These are phyloP conservation scores for Operophtera brumata DNA, from an alignment of 2,888 invertebrate species.

Conservation along the genomic window DNA sequence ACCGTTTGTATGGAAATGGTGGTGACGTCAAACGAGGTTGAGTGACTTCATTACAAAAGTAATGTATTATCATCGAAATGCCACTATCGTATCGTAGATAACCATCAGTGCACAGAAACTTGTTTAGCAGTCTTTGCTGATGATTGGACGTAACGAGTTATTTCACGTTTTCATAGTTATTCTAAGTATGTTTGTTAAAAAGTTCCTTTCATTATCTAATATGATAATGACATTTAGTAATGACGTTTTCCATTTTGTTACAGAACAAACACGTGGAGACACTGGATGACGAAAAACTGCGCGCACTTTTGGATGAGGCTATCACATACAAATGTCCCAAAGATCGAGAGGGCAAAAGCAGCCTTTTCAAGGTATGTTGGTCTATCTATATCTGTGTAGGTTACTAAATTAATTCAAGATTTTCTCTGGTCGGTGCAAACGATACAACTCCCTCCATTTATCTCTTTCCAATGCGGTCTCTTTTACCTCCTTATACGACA, in stretches of 20 bases:
- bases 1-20: no score
- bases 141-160: conserved; percentile 5
- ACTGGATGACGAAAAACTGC: conserved; percentile 88
- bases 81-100: background rate
- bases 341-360: conserved; percentile 92
- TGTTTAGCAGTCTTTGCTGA: background rate
- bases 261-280: conserved; percentile 80
- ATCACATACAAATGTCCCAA: conserved; percentile 91
- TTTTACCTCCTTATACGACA: no score
- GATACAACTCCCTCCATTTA: no score
- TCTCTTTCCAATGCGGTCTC: no score
- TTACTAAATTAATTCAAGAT: no score
- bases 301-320: conserved; percentile 90
- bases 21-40: no score
- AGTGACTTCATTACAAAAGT: background rate
- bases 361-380: conserved; percentile 89
- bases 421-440: no score
- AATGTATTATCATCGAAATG: background rate
- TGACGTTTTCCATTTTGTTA: conserved; percentile 35
- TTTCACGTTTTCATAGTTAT: conserved; percentile 12
- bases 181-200: no score
- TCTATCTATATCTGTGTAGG: no score
- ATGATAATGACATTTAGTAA: background rate
- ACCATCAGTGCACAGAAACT: background rate
- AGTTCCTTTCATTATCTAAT: background rate